Evolutionary conservation across 2,797 vertebrate genomes (phyloP), one percentile per base, ranked within the genome.

Genomic region (Arctocebus calabarensis): DNA sequence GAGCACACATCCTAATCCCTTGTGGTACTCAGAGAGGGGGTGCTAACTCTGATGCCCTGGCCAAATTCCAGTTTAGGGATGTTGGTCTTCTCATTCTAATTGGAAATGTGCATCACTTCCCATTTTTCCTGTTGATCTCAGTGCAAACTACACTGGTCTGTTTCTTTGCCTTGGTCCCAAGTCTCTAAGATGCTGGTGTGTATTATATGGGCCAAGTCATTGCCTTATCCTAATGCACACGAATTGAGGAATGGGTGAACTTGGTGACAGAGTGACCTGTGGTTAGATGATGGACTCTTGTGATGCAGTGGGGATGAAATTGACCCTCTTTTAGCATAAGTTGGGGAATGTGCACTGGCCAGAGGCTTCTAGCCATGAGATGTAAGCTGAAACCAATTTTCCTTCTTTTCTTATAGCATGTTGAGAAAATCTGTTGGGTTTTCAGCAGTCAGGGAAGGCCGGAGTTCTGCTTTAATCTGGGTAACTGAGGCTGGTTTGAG

Each of bases 401-500:
- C 98, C 98, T 98, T 98, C 97, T 98, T 97, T 97, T 92, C 97
- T 98, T 98, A 97, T 97, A 98, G 98, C 98, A 97, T 98, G 97
- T 97, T 96, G 96, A 97, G 94, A 96, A 97, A 96, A 91, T 93
- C 97, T 97, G 91, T 97, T 98, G 96, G 96, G 96, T 97, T 97
- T 97, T 97, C 94, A 96, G 97, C 94, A 90, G 95, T 96, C 96
- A 97, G 97, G 97, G 97, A 98, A 97, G 97, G 98, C 98, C 98
- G 98, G 98, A 98, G 98, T 98, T 98, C 98, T 98, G 98, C 98
- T 97, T 98, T 98, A 98, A 98, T 97, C 98, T 98, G 98, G 98
- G 97, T 98, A 98, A 96, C 98, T 98, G 97, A 98, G 97, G 97
- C 97, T 98, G 97, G 97, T 98, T 98, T 98, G 97, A 97, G 97